A percentile compares a stretch with the other conserved stretches of the same genome.
Evolutionary conservation across 2,888 invertebrate genomes (phyloP).

Genomic region (Girardia tigrina): DNA sequence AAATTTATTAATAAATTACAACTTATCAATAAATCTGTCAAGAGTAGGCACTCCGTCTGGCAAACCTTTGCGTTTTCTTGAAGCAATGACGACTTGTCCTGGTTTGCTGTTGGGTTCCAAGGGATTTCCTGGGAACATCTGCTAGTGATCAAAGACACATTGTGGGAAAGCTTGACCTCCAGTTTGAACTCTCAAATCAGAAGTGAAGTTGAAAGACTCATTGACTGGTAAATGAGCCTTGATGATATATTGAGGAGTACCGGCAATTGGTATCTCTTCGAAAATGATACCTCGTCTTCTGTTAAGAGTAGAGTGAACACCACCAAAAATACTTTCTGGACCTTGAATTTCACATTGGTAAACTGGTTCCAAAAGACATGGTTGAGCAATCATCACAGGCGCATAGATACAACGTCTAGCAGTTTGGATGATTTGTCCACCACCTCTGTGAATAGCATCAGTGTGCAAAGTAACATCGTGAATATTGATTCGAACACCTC

Average conservation of each 20-base stretch:
- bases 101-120: constrained; percentile 57
- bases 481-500: constrained; percentile 87
- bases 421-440: constrained; percentile 98
- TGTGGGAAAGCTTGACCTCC: constrained; percentile 99
- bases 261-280: constrained; percentile 80
- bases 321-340: constrained; percentile 84
- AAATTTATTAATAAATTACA: constrained; percentile 77
- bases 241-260: constrained; percentile 95
- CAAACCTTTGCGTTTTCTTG: constrained; percentile 94
- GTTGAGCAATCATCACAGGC: constrained; percentile 76
- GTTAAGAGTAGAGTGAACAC: constrained; percentile 92
- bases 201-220: constrained; percentile 97
- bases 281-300: constrained; percentile 82
- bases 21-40: constrained; percentile 86
- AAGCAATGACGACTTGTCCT: constrained; percentile 58
- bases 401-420: constrained; percentile 93
- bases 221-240: constrained; percentile 98
- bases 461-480: constrained; percentile 96
- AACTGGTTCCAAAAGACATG: constrained; percentile 91
- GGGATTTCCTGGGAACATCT: constrained; percentile 86
- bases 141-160: constrained; percentile 99
- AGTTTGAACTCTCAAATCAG: constrained; percentile 83
- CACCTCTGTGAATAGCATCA: constrained; percentile 99
- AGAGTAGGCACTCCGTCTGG: constrained; percentile 83
- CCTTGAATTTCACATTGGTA: constrained; percentile 97